Percentiles rank a stretch among this genome's conserved stretches.
phyloP scores from a whole-genome alignment of 2,797 vertebrate genomes.

The Myoxocephalus aenaeus region DNA sequence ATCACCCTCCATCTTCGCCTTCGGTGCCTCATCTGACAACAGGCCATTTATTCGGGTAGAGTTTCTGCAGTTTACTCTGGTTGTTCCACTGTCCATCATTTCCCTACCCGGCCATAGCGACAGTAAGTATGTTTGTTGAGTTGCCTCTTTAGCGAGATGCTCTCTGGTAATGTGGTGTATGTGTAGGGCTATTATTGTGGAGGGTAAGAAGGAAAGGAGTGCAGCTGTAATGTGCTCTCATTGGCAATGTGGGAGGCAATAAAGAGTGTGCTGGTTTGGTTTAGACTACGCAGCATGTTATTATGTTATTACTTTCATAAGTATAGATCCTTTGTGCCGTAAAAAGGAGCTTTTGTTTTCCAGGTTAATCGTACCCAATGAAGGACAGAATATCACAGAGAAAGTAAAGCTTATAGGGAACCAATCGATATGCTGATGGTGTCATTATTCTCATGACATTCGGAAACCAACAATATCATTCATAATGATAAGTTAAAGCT shows the following conservation, averaged over 20 bases:
- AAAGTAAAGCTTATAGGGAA: neutral
- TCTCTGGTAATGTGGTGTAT: neutral
- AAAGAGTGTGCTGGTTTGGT: neutral
- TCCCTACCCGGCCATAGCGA: neutral
- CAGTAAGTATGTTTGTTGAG: neutral
- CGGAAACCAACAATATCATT: neutral
- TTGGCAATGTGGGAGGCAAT: neutral
- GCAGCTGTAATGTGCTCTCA: neutral
- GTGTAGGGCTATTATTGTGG: constrained; percentile 1
- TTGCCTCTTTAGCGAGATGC: neutral
- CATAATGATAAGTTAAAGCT: neutral
- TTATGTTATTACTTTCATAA: neutral
- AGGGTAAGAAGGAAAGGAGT: neutral
- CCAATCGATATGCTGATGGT: neutral
- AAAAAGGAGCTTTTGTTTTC: neutral
- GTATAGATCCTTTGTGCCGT: neutral
- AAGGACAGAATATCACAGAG: neutral
- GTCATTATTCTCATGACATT: neutral
- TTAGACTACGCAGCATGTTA: neutral
- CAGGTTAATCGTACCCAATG: neutral
- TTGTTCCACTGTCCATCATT: neutral
- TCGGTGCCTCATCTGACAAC: neutral
- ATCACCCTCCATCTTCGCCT: neutral
- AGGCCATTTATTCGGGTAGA: neutral
- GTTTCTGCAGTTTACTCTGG: neutral